Conservation (phyloP, 1,140 invertebrate species). For the Akabosia matsudoensis region DNA sequence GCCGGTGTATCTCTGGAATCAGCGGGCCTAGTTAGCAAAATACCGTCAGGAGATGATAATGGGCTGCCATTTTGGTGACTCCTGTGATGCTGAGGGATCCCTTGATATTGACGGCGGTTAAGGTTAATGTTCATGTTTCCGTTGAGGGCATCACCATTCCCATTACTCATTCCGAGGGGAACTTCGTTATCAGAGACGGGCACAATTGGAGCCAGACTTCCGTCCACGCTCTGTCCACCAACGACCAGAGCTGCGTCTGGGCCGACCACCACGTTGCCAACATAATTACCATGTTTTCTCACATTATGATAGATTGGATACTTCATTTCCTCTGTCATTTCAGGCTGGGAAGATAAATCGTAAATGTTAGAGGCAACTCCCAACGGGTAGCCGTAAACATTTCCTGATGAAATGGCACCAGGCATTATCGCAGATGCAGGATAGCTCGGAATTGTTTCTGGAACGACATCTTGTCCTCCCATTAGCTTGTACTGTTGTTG, state of each 20-base stretch:
- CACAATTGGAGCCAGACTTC: not conserved
- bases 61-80: not conserved
- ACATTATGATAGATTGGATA: slow-evolving; percentile 46
- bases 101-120: slow-evolving; percentile 28
- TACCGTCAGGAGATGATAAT: not conserved
- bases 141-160: slow-evolving; percentile 15
- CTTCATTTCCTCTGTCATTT: slow-evolving; percentile 43
- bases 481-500: slow-evolving; percentile 8
- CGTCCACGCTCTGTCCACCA: not conserved
- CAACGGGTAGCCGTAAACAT: slow-evolving; percentile 23
- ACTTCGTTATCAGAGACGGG: not conserved
- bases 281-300: slow-evolving; percentile 43
- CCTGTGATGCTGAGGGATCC: not conserved
- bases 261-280: not conserved
- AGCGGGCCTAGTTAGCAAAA: not conserved
- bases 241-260: not conserved
- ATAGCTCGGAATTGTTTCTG: slow-evolving; percentile 21
- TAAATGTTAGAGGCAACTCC: slow-evolving; percentile 26
- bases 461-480: not conserved
- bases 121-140: slow-evolving; percentile 36
- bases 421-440: slow-evolving; percentile 23
- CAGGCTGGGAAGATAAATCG: slow-evolving; percentile 38
- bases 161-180: slow-evolving; percentile 24
- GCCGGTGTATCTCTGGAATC: not conserved
- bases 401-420: slow-evolving; percentile 20